Conservation (phyloP, 2,113 vertebrate species). For the Spermophilus dauricus region DNA sequence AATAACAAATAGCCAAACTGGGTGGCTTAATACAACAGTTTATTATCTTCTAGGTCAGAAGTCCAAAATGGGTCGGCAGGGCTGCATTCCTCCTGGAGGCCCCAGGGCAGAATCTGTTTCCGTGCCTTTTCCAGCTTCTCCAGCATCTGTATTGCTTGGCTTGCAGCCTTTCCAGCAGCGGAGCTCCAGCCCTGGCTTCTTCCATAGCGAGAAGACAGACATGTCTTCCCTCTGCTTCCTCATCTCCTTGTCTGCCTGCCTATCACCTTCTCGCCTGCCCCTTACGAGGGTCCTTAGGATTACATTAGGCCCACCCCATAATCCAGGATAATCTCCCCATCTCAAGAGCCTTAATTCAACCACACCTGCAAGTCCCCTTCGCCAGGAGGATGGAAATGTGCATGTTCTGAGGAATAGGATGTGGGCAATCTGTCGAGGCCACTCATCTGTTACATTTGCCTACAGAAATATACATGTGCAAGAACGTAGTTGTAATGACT, state of each 20-base stretch:
- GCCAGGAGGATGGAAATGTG: neutral
- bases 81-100: neutral
- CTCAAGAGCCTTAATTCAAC: neutral
- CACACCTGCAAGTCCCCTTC: neutral
- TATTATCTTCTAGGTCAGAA: neutral
- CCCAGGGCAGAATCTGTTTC: neutral
- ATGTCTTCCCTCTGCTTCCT: neutral
- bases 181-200: accelerated
- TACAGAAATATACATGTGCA: neutral
- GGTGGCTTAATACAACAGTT: neutral
- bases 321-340: no score
- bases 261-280: neutral
- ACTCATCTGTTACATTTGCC: neutral
- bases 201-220: no score
- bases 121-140: neutral
- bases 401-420: neutral
- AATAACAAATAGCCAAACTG: neutral
- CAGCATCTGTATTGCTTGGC: accelerated
- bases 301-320: neutral
- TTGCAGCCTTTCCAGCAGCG: accelerated
- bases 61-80: neutral
- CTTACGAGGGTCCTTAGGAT: neutral
- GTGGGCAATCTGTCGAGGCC: neutral
- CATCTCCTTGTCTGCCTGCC: accelerated
- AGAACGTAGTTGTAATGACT: neutral